Percentiles rank a stretch among this genome's conserved stretches.
These are phyloP conservation scores for Orthosia gothica DNA, from an alignment of 2,888 invertebrate species.

Conservation along the genomic window DNA sequence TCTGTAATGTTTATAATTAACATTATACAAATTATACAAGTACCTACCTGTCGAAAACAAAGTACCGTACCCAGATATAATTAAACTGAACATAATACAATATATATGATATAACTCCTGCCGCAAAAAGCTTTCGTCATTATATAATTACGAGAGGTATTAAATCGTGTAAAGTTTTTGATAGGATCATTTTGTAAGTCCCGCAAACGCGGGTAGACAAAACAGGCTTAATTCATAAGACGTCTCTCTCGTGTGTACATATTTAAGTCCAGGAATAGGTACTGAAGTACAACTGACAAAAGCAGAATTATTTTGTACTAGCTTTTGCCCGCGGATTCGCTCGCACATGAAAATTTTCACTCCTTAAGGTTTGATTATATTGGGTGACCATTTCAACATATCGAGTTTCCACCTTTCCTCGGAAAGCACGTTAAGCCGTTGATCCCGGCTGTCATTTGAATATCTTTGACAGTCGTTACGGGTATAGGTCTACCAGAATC, in stretches of 20 bases:
- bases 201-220: conserved; percentile 34
- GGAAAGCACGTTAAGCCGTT: too few species aligned
- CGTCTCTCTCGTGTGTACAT: conserved; percentile 15
- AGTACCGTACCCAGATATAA: conserved; percentile 2
- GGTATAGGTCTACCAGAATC: too few species aligned
- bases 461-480: too few species aligned
- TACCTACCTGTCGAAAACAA: not conserved
- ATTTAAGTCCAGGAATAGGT: conserved; percentile 10
- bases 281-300: conserved; percentile 6
- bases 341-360: not conserved
- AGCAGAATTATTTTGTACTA: not conserved
- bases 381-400: too few species aligned
- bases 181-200: conserved; percentile 52
- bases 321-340: not conserved
- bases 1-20: not conserved
- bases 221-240: conserved; percentile 48
- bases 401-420: too few species aligned
- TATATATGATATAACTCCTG: not conserved
- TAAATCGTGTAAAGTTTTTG: conserved; percentile 52
- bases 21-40: not conserved
- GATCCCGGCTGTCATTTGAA: too few species aligned
- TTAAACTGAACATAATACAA: conserved; percentile 2
- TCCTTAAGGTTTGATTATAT: too few species aligned
- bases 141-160: conserved; percentile 32
- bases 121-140: conserved; percentile 30